Conservation (phyloP, 2,113 vertebrate species). For the Ammodytes marinus region DNA sequence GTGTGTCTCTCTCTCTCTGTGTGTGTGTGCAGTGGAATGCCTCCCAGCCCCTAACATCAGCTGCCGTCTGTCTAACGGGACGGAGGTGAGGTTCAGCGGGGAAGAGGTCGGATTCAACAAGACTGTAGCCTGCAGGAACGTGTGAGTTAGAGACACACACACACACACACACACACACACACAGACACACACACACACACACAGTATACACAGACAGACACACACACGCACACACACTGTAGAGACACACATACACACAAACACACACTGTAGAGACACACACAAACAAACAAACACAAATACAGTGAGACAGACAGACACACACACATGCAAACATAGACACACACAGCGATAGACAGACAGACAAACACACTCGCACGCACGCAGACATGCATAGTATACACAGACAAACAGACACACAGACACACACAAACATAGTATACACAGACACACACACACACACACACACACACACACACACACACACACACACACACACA, state of each 20-base stretch:
- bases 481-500: conserved; percentile 4
- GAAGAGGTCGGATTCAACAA: conserved; percentile 92
- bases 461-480: conserved; percentile 1
- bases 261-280: neutral
- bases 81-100: conserved; percentile 91
- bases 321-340: neutral
- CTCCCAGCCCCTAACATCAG: conserved; percentile 94
- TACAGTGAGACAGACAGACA: conserved; percentile 84
- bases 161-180: conserved; percentile 5
- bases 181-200: neutral
- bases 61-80: conserved; percentile 90
- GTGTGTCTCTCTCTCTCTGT: no score
- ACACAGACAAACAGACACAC: conserved; percentile 6
- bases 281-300: conserved; percentile 7
- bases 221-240: conserved; percentile 8
- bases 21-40: conserved; percentile 87
- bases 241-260: conserved; percentile 4
- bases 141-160: conserved; percentile 86
- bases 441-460: conserved; percentile 4
- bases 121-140: conserved; percentile 91
- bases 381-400: neutral
- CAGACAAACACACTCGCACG: conserved; percentile 5
- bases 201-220: neutral
- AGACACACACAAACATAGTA: neutral
- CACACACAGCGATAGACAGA: conserved; percentile 5